These are phyloP conservation scores for Apodemia mormo DNA, from an alignment of 2,888 invertebrate species.

Conservation along the genomic window DNA sequence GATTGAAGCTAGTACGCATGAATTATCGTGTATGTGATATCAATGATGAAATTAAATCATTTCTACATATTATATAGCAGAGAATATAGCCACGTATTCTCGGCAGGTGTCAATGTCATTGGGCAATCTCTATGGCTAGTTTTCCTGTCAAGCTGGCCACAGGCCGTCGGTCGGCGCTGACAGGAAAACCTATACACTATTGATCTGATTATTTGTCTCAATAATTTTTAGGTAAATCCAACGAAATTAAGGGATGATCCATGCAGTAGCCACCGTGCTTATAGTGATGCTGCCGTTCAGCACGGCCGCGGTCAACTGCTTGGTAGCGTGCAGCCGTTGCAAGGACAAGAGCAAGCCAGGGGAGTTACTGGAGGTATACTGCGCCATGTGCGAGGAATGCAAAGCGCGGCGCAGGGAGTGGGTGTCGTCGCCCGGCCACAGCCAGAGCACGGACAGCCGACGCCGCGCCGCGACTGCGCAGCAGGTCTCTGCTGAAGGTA, in stretches of 20 bases:
- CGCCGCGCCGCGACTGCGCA: conserved; percentile 3
- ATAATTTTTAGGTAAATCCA: background rate
- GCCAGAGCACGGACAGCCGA: conserved; percentile 24
- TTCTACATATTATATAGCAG: too few species aligned
- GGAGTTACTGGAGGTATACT: conserved; percentile 58
- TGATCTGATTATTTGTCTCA: background rate
- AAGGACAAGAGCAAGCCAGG: conserved; percentile 40
- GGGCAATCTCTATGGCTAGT: too few species aligned
- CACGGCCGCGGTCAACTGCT: conserved; percentile 49
- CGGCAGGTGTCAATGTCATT: too few species aligned
- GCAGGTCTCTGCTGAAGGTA: background rate
- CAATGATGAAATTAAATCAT: too few species aligned
- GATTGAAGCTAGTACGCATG: too few species aligned
- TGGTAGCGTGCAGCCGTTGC: conserved; percentile 56
- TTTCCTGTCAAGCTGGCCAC: too few species aligned
- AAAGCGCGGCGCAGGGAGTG: conserved; percentile 49
- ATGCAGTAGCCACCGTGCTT: conserved; percentile 20
- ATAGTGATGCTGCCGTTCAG: conserved; percentile 26
- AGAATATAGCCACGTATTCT: too few species aligned
- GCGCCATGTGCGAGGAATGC: conserved; percentile 68
- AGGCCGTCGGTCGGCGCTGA: too few species aligned
- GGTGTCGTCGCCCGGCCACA: background rate
- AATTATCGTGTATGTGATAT: too few species aligned
- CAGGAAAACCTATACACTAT: too few species aligned
- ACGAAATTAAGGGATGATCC: background rate